These are phyloP conservation scores for Podarcis muralis DNA, from an alignment of 2,113 vertebrate genomes.

Conservation along the genomic window DNA sequence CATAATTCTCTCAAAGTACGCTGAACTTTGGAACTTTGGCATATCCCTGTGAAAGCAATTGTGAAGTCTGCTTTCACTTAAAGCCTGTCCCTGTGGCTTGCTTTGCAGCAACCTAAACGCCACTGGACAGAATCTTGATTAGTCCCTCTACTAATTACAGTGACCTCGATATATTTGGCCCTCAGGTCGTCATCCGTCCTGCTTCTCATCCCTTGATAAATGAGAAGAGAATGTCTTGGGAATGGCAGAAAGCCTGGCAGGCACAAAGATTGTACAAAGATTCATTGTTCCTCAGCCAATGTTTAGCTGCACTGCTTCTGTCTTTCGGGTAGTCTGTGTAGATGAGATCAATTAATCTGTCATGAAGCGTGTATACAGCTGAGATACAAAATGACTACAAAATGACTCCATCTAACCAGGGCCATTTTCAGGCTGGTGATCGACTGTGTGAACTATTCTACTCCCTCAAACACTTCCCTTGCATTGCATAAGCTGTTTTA, in stretches of 20 bases:
- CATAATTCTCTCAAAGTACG: neutral
- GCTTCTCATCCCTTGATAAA: neutral
- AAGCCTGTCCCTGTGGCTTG: neutral
- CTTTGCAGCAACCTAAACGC: neutral
- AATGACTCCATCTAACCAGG: neutral
- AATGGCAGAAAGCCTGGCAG: slow-evolving; percentile 10
- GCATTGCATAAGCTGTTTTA: neutral
- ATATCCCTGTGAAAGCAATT: neutral
- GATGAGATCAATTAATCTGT: slow-evolving; percentile 32
- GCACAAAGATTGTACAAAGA: slow-evolving; percentile 22
- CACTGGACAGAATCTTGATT: neutral
- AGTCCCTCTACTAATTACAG: slow-evolving; percentile 2
- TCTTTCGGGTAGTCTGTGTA: slow-evolving; percentile 1
- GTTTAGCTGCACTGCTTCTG: neutral
- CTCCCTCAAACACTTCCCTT: too few species aligned
- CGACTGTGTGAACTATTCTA: neutral
- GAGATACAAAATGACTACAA: slow-evolving; percentile 22
- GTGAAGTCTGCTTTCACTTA: neutral
- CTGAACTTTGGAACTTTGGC: slow-evolving; percentile 13
- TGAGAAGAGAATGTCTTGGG: neutral
- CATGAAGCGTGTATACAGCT: slow-evolving; percentile 7
- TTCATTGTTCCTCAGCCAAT: slow-evolving; percentile 28
- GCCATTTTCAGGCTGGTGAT: neutral
- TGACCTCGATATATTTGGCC: slow-evolving; percentile 23
- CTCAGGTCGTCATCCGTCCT: neutral